Evolutionary conservation across 2,888 invertebrate species (phyloP).

Genomic region (Conops quadrifasciatus): DNA sequence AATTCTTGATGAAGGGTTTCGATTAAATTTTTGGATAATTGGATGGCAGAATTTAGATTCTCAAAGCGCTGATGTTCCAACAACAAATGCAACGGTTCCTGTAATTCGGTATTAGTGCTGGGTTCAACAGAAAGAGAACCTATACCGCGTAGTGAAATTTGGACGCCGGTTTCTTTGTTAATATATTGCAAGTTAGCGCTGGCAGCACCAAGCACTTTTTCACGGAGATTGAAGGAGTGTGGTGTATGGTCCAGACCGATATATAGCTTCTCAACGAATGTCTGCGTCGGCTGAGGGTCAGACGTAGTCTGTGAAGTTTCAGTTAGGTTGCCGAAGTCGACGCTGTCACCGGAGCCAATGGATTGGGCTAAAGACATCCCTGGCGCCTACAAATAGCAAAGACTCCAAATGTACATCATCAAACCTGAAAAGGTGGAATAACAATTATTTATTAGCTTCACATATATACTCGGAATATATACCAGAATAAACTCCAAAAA

Average conservation of each 20-base stretch:
- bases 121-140: conserved; percentile 73
- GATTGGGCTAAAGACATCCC: not conserved
- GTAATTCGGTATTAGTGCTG: conserved; percentile 69
- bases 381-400: not conserved
- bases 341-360: not conserved
- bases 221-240: conserved; percentile 77
- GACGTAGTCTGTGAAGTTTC: not conserved
- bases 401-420: not conserved
- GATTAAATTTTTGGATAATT: conserved; percentile 78
- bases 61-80: conserved; percentile 78
- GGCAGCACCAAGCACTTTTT: conserved; percentile 76
- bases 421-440: no score
- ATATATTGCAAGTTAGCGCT: conserved; percentile 81
- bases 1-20: conserved; percentile 77
- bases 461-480: no score
- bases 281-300: not conserved
- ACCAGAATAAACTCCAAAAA: no score
- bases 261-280: conserved; percentile 73
- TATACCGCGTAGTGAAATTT: conserved; percentile 76
- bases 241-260: conserved; percentile 82
- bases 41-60: conserved; percentile 70
- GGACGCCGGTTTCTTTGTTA: conserved; percentile 77
- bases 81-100: conserved; percentile 79
- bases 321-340: not conserved
- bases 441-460: no score